A percentile compares a stretch with the other conserved stretches of the same genome.
These are phyloP conservation scores for Eptatretus atami DNA, from an alignment of 2,797 vertebrate genomes.

Conservation along the genomic window DNA sequence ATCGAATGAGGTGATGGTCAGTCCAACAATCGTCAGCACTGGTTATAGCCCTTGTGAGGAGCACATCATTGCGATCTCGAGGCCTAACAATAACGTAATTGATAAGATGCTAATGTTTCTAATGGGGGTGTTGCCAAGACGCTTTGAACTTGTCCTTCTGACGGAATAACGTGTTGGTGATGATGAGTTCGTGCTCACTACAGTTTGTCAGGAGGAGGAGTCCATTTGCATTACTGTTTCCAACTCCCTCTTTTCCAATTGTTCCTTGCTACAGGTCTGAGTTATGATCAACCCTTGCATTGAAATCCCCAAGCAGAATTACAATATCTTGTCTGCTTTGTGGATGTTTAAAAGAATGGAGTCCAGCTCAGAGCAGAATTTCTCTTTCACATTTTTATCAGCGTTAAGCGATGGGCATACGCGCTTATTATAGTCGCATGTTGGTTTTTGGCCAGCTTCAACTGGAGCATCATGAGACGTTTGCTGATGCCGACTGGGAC, in stretches of 20 bases:
- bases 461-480: too few species aligned
- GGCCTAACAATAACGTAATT: neutral
- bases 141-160: neutral
- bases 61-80: neutral
- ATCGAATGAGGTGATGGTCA: neutral
- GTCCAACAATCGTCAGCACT: conserved; percentile 1
- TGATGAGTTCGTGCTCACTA: neutral
- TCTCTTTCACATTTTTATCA: too few species aligned
- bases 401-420: too few species aligned
- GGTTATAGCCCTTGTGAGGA: neutral
- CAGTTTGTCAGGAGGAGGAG: neutral
- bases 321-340: too few species aligned
- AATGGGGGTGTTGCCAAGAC: neutral
- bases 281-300: too few species aligned
- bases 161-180: conserved; percentile 2
- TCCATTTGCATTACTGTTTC: neutral
- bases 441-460: too few species aligned
- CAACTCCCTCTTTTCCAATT: neutral
- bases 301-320: too few species aligned
- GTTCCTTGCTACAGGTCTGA: too few species aligned
- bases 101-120: neutral
- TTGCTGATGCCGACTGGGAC: too few species aligned
- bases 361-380: too few species aligned
- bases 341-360: too few species aligned
- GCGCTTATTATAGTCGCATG: too few species aligned